These are phyloP conservation scores for Xenops minutus DNA, from an alignment of 2,797 vertebrate species.

Conservation along the genomic window DNA sequence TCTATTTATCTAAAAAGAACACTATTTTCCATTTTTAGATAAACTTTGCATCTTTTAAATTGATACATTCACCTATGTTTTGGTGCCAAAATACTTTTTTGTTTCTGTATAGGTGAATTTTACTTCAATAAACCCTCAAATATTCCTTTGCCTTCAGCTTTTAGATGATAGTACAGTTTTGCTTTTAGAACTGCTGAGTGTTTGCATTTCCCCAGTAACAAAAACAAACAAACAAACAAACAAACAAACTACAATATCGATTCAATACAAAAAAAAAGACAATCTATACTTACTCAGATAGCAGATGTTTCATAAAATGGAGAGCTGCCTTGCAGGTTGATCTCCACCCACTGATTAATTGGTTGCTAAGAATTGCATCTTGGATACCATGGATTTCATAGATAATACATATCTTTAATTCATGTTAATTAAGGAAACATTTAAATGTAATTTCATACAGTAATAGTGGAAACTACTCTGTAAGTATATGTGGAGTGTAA, in stretches of 20 bases:
- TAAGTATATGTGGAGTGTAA: not conserved
- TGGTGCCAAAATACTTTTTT: not conserved
- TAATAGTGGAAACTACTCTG: not conserved
- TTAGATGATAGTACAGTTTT: not conserved
- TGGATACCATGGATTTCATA: not conserved
- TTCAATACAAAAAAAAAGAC: not conserved
- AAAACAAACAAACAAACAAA: not conserved
- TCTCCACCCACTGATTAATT: not conserved
- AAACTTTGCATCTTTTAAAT: not conserved
- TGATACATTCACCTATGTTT: fast-evolving
- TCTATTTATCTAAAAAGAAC: not conserved
- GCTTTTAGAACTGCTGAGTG: not conserved
- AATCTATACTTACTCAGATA: not conserved
- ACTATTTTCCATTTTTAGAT: not conserved
- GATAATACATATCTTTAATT: not conserved
- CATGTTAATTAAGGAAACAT: not conserved
- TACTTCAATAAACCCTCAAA: not conserved
- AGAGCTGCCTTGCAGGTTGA: not conserved
- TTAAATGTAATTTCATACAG: not conserved
- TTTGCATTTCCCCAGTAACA: not conserved
- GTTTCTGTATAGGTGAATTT: not conserved
- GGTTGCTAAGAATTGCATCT: not conserved
- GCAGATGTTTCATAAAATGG: not conserved
- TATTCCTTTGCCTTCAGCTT: not conserved
- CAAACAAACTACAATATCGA: not conserved